These are phyloP conservation scores for Lepeophtheirus salmonis DNA, from an alignment of 1,140 invertebrate species.

Conservation along the genomic window DNA sequence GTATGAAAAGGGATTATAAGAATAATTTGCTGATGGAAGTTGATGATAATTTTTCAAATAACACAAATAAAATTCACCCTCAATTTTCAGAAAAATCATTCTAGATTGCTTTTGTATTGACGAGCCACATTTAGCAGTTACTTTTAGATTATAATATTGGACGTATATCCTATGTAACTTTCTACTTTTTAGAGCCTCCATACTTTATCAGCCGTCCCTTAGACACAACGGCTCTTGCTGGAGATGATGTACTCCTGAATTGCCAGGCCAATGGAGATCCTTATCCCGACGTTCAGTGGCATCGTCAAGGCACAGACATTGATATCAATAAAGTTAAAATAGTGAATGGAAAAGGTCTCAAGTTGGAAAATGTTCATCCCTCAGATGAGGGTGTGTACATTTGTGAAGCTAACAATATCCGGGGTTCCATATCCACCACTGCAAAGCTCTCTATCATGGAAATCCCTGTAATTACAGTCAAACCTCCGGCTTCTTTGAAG, in stretches of 20 bases:
- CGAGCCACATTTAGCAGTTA: neutral
- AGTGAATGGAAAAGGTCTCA: constrained; percentile 5
- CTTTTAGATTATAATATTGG: neutral
- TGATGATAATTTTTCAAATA: too few species aligned
- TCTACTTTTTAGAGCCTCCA: constrained; percentile 10
- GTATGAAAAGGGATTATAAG: too few species aligned
- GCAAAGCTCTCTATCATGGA: constrained; percentile 1
- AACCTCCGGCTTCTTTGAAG: constrained; percentile 9
- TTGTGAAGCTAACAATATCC: constrained; percentile 12
- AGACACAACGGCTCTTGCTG: neutral
- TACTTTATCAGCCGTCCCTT: neutral
- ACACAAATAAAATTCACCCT: too few species aligned
- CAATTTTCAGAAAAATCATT: too few species aligned
- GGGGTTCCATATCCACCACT: neutral
- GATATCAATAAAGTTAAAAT: constrained; percentile 15
- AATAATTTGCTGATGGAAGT: too few species aligned
- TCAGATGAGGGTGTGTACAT: constrained; percentile 14
- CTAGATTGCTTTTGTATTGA: too few species aligned
- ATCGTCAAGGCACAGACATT: constrained; percentile 2
- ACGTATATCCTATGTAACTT: neutral
- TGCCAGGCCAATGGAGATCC: constrained; percentile 11
- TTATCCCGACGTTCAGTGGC: constrained; percentile 10
- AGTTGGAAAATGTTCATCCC: constrained; percentile 11
- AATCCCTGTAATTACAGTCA: constrained; percentile 13
- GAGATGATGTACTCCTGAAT: constrained; percentile 6